Base-by-base conservation (phyloP, 2,888 invertebrate species). In the Oxyteleia sp. region DNA sequence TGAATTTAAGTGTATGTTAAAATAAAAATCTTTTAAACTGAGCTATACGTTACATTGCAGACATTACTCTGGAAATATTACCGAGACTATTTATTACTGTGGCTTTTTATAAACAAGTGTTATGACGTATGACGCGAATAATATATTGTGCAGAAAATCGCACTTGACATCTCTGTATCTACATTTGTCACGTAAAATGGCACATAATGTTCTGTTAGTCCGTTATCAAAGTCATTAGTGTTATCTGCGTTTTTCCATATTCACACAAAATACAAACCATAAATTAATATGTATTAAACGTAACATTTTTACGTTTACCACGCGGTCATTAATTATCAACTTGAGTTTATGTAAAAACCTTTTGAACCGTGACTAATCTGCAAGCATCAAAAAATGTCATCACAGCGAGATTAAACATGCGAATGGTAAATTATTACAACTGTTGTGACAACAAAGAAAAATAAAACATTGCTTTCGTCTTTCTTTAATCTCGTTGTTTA, bases 151-250 rank as follows among this genome's bases (percentile, higher is more conserved):
- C 59, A 59, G 68, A 76, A 76, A 68, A 68, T 69, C 35, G 55
- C 47, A 41, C 79, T 79, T 64, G 63, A 71, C 61, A 64, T 64
- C 41, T 57, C 63, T 63, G 69, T 55, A 78, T 69, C 63, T 79
- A 63, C 69, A 79, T 79, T 64, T 71, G 64, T 71, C 55, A 57
- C 15, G 18, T 64, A 79, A 79, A 79, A 71, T 64, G 49, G 61
- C 47, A 59, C 55, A 66, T 72, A 66, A 80, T 66, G 57, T 66
- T 72, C 51, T 59, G 59, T 59, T 79, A 15, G 51, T 49, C 32
- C 8, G 64, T 72, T 80, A 80, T 80, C 79, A 71, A 63, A 69
- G 49, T 80, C 72, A 80, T 80, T 80, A 80, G 43, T 72, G 72
- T 72, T 72, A 80, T 80, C 79, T 80, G 18, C 47, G 49, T 53